phyloP scores from a whole-genome alignment of 2,113 vertebrate species.

The Oreochromis aureus region DNA sequence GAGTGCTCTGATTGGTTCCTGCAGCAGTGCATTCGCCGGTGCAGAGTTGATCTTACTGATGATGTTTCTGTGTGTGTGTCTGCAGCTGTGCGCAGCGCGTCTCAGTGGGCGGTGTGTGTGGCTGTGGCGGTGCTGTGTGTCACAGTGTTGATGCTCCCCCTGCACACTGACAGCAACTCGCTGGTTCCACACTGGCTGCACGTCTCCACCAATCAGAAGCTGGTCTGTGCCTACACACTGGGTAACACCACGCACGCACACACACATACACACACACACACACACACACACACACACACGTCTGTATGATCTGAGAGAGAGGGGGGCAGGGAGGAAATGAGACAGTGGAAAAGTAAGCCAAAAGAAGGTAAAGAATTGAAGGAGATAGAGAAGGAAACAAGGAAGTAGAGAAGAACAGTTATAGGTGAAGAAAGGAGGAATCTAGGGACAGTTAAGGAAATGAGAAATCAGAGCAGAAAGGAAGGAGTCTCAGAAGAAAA shows the following conservation, averaged over 20 bases:
- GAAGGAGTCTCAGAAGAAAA: not conserved
- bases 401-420: not conserved
- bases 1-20: not conserved
- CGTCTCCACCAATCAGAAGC: conserved; percentile 33
- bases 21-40: not conserved
- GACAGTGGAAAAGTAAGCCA: fast-evolving
- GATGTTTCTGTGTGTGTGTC: not conserved
- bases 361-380: not conserved
- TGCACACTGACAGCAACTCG: not conserved
- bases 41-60: not conserved
- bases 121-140: not conserved
- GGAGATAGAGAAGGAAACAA: not conserved
- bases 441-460: not conserved
- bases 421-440: not conserved
- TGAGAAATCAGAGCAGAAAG: not conserved
- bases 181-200: conserved; percentile 27
- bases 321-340: not conserved
- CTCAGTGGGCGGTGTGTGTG: conserved; percentile 11
- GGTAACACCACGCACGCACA: not conserved
- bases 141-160: conserved; percentile 19
- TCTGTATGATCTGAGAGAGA: not conserved
- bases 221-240: conserved; percentile 19
- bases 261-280: not conserved
- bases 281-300: not conserved
- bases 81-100: not conserved